Base-by-base conservation (phyloP, 2,113 vertebrate genomes). In the Cochlearius cochlearius region DNA sequence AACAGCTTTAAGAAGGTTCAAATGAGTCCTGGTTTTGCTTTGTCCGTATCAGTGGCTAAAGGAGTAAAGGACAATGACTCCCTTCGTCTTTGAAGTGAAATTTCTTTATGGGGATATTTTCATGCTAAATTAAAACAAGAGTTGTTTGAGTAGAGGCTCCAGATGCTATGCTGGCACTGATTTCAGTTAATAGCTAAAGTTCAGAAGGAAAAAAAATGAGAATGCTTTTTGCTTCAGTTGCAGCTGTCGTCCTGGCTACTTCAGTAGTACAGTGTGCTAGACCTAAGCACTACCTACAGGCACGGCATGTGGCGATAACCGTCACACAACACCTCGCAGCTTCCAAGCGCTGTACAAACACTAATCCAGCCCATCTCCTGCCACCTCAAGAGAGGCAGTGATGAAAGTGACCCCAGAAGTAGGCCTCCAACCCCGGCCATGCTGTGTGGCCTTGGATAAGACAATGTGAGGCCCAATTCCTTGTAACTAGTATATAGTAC, bases 201-300 rank as follows among this genome's bases (percentile, higher is more conserved):
- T 97, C 75, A 95, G 94, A 94, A 81, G 58, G 49, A 36, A 78
- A 34, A 64, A 84, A 67, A 93, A 67, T 2, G 58, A 72, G 88
- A 92, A 91, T 47, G 41, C 67, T 93, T 77, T 74, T 91, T 95
- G 76, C 80, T 97, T 71, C 66, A 62, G 79, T 32, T 92, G 68
- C 95, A 95, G 95, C 96, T 95, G 94, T 92, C 4, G 58, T 87
- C 86, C 91, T 97, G 94, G 94, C 94, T 96, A 95, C 88, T 90
- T 49, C 95, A 95, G 97, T 73, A 95, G 97, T 82, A 36, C 49
- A 79, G 62, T 10, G 36, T 32, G 87, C 53, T 60, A 3, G 62
- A 79, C 38, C 22, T 26, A 23, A 82, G 9, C 91, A 49, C 38
- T 53, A 91, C 89, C 92, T 87, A 68, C 83, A 90, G 89, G 78